Evolutionary conservation across 1,140 invertebrate species (phyloP).

Genomic region (Kradibia gibbosae): DNA sequence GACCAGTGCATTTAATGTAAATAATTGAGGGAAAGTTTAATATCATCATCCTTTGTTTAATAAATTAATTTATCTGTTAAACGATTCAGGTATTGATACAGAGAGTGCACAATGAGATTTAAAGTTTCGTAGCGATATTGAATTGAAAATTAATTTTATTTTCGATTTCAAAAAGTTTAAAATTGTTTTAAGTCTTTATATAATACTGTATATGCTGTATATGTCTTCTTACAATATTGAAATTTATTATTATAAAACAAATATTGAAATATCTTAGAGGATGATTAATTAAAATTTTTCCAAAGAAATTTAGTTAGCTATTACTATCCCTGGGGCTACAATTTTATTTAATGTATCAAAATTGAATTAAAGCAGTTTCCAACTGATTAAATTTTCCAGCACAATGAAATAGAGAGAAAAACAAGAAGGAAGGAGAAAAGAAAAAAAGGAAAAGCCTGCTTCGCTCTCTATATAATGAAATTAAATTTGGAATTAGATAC

Average conservation of each 20-base stretch:
- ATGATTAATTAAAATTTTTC: neutral
- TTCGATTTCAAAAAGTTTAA: neutral
- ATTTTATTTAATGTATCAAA: slow-evolving; percentile 13
- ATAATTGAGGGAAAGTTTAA: neutral
- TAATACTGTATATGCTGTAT: too few species aligned
- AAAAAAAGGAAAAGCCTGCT: neutral
- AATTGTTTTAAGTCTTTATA: neutral
- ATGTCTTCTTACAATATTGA: neutral
- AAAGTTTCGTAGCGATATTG: neutral
- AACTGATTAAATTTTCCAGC: slow-evolving; percentile 1
- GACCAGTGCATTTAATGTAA: neutral
- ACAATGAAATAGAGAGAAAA: slow-evolving; percentile 14
- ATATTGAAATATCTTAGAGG: neutral
- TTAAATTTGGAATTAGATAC: neutral
- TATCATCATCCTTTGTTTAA: neutral
- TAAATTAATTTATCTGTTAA: neutral
- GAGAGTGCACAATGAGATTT: neutral
- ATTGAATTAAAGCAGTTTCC: neutral
- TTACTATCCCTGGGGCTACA: neutral
- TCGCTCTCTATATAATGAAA: neutral
- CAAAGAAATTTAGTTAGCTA: neutral
- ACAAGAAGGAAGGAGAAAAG: neutral
- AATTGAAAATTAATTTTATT: neutral
- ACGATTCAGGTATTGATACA: neutral
- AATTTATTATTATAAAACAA: neutral